Evolutionary conservation across 2,797 vertebrate genomes (phyloP).

Genomic region (Emydoidea blandingii): DNA sequence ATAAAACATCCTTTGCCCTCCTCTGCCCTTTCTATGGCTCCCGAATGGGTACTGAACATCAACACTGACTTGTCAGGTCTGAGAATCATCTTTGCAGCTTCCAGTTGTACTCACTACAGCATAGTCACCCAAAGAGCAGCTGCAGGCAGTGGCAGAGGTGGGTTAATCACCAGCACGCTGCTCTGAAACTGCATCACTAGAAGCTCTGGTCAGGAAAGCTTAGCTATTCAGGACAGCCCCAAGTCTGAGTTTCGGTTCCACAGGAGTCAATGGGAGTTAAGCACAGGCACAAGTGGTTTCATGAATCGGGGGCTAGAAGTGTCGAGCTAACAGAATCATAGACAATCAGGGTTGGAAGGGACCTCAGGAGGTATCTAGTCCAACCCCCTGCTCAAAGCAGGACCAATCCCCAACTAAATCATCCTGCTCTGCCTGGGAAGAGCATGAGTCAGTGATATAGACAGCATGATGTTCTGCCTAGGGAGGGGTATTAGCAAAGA

Average conservation of each 20-base stretch:
- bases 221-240: neutral
- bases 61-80: neutral
- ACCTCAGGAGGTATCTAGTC: no score
- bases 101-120: neutral
- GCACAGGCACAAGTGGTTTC: neutral
- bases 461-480: neutral
- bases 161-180: neutral
- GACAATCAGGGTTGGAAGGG: no score
- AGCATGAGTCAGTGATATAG: fast-evolving
- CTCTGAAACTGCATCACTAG: neutral
- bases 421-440: neutral
- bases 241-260: neutral
- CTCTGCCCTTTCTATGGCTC: neutral
- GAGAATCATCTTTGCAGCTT: neutral
- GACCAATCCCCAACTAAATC: no score
- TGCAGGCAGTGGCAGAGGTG: neutral
- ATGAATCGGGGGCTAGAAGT: neutral
- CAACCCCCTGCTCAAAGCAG: no score
- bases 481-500: neutral
- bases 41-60: neutral
- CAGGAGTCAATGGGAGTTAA: neutral
- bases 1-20: neutral
- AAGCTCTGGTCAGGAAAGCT: neutral
- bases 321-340: neutral
- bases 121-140: neutral